phyloP scores from a whole-genome alignment of 1,140 invertebrate genomes.

The Scaptomyza hsui region DNA sequence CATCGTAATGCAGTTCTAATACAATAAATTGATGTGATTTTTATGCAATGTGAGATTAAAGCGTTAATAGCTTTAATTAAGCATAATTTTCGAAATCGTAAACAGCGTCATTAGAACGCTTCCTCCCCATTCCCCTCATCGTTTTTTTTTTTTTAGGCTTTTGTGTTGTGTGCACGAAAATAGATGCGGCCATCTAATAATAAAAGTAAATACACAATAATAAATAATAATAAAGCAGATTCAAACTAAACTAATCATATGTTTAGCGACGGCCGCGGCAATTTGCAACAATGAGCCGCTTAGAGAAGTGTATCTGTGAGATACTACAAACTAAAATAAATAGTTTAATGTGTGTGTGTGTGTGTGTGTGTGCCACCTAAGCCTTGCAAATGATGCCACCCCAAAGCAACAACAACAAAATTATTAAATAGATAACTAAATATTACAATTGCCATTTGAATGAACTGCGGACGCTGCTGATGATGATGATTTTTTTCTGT shows the following conservation, averaged over 20 bases:
- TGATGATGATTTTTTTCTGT: too few relatives aligned
- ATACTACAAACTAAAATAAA: slow-evolving; percentile 69
- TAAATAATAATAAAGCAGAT: slow-evolving; percentile 71
- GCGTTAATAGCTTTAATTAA: slow-evolving; percentile 73
- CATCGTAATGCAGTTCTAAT: slow-evolving; percentile 62
- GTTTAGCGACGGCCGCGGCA: slow-evolving; percentile 48
- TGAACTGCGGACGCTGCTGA: slow-evolving; percentile 24
- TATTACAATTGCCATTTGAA: slow-evolving; percentile 59
- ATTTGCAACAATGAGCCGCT: slow-evolving; percentile 72
- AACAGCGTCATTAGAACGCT: slow-evolving; percentile 28
- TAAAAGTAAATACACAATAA: slow-evolving; percentile 78
- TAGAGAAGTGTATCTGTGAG: slow-evolving; percentile 50
- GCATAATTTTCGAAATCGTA: slow-evolving; percentile 49
- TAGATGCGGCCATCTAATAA: slow-evolving; percentile 74
- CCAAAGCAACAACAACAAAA: slow-evolving; percentile 60
- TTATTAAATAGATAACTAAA: slow-evolving; percentile 46
- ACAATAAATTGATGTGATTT: slow-evolving; percentile 78
- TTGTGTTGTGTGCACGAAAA: slow-evolving; percentile 51
- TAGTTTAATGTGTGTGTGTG: slow-evolving; percentile 66
- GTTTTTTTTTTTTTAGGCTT: neutral
- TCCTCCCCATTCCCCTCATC: neutral
- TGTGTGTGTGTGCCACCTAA: slow-evolving; percentile 50
- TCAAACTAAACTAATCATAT: slow-evolving; percentile 76
- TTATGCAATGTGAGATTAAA: slow-evolving; percentile 56
- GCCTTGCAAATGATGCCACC: slow-evolving; percentile 75